Evolutionary conservation across 2,888 invertebrate genomes (phyloP).

Genomic region (Erynnis tages): DNA sequence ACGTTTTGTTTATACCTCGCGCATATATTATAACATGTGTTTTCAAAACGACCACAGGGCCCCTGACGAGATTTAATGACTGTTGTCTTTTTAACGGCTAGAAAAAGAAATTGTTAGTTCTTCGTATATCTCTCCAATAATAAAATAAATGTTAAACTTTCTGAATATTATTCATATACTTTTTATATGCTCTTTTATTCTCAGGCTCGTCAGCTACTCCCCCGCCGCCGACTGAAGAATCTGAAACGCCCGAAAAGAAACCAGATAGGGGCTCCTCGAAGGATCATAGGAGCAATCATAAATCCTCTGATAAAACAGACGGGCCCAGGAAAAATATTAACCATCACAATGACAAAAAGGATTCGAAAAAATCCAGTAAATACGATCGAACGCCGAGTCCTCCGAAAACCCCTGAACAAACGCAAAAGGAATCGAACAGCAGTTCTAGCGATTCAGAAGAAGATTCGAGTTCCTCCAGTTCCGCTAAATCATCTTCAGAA

Average conservation of each 20-base stretch:
- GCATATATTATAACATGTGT: too few relatives aligned
- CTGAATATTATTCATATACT: not conserved
- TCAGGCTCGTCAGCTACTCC: constrained; percentile 67
- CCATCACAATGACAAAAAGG: constrained; percentile 55
- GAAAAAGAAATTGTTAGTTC: too few relatives aligned
- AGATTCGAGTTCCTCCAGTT: constrained; percentile 52
- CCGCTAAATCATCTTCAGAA: constrained; percentile 52
- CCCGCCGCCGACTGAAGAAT: constrained; percentile 61
- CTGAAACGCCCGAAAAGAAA: constrained; percentile 63
- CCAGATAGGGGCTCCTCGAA: constrained; percentile 55
- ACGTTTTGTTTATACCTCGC: too few relatives aligned
- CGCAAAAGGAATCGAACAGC: constrained; percentile 62
- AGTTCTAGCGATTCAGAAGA: constrained; percentile 66
- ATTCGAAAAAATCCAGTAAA: constrained; percentile 50
- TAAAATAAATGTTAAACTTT: too few relatives aligned
- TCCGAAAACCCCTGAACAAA: constrained; percentile 45
- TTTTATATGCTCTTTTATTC: constrained; percentile 5
- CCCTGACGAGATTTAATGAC: too few relatives aligned
- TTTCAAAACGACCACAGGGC: too few relatives aligned
- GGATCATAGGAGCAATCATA: constrained; percentile 60
- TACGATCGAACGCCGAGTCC: constrained; percentile 62
- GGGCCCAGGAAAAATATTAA: constrained; percentile 55
- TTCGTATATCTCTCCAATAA: too few relatives aligned
- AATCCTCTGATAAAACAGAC: constrained; percentile 57
- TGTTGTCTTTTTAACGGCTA: too few relatives aligned